A percentile compares a stretch with the other conserved stretches of the same genome.
Evolutionary conservation across 2,888 invertebrate species (phyloP).

Genomic region (Cancer borealis): DNA sequence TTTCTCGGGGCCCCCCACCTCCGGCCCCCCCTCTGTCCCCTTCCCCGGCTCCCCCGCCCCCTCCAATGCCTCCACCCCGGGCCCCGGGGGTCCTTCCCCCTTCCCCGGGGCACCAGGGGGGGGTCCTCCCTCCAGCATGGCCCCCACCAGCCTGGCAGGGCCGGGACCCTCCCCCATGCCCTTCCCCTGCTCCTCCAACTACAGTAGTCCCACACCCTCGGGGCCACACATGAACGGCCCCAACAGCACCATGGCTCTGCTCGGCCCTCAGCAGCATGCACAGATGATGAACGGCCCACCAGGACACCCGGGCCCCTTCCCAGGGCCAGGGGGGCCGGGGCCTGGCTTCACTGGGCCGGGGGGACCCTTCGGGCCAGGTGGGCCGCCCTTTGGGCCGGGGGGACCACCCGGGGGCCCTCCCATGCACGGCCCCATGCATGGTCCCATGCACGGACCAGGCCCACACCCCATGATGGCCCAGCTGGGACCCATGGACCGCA

Average conservation of each 20-base stretch:
- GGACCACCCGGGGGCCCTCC: constrained; percentile 76
- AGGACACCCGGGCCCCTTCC: constrained; percentile 76
- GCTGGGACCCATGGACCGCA: constrained; percentile 76
- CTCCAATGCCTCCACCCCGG: constrained; percentile 77
- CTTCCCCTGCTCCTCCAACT: constrained; percentile 77
- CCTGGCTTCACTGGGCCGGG: constrained; percentile 76
- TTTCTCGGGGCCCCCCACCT: constrained; percentile 77
- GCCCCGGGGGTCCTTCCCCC: constrained; percentile 77
- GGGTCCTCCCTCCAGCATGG: constrained; percentile 73
- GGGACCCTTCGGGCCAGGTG: constrained; percentile 77
- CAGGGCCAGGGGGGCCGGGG: constrained; percentile 73
- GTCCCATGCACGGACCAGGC: constrained; percentile 77
- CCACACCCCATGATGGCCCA: constrained; percentile 77
- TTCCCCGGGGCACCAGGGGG: constrained; percentile 76
- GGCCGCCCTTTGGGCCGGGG: constrained; percentile 77
- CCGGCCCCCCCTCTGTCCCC: constrained; percentile 77
- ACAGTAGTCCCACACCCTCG: constrained; percentile 76
- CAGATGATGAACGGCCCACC: constrained; percentile 77
- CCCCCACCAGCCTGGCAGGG: constrained; percentile 72
- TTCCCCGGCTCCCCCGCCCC: constrained; percentile 77
- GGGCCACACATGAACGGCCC: constrained; percentile 77
- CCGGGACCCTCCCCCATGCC: constrained; percentile 76
- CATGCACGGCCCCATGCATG: constrained; percentile 75
- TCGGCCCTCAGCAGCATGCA: constrained; percentile 69
- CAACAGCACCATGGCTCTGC: constrained; percentile 73